Evolutionary conservation across 2,888 invertebrate genomes (phyloP), one percentile per base, ranked within the genome.

Genomic region (Diogma glabrata): DNA sequence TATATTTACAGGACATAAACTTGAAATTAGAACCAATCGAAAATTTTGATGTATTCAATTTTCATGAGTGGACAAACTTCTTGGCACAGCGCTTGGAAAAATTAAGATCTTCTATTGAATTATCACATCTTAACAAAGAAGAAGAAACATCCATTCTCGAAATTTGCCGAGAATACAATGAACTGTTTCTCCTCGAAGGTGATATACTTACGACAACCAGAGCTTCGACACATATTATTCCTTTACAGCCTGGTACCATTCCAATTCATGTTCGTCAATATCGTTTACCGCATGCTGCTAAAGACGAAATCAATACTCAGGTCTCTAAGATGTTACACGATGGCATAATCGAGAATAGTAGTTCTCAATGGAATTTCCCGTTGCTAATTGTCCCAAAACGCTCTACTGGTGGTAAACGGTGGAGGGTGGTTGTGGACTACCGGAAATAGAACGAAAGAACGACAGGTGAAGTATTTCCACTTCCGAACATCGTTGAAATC

Each of bases 341-440:
- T 24, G 33, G 43, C 3, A 20, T 43, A 12, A 48, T 43, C 12
- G 26, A 52, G 28, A 50, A 51, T 2, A 53, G 53, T n/a, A 30
- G 24, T 30, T 53, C 53, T 16, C 53, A 53, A 20, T 58, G 55
- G 53, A 55, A 54, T 46, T 53, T 53, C 12, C 58, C 57, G 10
- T 54, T 60, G 4, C 55, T 57, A 52, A 54, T 59, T 7, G 60
- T 60, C 7, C 59, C 59, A 3, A 60, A 61, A 49, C 59, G 59
- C 36, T 9, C 50, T 9, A 55, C 57, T 5, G 58, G 59, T 3
- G 55, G 58, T 51, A 56, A 56, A 30, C 58, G 58, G 50, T 60
- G 59, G 59, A 52, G 60, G 4, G 33, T 59, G 9, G 58, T 61
- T 12, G 54, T 59, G 14, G 58, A 56, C 17, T 57, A 54, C 46